Evolutionary conservation across 2,113 vertebrate species (phyloP).

Genomic region (Myrmecobius fasciatus): DNA sequence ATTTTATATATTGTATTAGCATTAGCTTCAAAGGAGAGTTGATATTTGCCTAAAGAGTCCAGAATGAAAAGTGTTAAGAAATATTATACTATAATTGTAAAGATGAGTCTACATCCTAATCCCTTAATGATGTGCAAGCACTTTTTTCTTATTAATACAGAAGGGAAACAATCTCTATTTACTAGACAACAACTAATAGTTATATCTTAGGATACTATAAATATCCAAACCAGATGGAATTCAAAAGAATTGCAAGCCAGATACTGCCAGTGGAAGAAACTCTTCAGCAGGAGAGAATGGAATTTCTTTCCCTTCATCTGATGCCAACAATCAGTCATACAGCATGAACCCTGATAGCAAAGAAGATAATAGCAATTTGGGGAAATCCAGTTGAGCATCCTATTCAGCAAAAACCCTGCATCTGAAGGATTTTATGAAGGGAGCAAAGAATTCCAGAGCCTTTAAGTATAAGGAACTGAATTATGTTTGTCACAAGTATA

Average conservation of each 20-base stretch:
- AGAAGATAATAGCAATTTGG: not conserved
- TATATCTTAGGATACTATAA: not conserved
- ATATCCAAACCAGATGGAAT: not conserved
- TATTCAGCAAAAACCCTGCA: not conserved
- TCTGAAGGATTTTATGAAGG: not conserved
- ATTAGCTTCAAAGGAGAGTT: not conserved
- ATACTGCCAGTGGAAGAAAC: not conserved
- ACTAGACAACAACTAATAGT: not conserved
- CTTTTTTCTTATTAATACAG: not conserved
- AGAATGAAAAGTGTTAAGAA: not conserved
- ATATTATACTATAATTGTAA: not conserved
- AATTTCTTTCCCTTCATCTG: not conserved
- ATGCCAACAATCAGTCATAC: not conserved
- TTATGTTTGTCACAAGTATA: not conserved
- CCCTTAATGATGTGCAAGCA: not conserved
- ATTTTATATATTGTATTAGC: not conserved
- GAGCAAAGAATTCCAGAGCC: not conserved
- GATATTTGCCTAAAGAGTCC: not conserved
- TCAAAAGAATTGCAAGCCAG: not conserved
- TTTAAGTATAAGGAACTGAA: not conserved
- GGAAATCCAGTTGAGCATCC: not conserved
- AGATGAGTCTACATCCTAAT: too few species aligned
- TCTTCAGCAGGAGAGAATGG: not conserved
- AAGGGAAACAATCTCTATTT: not conserved
- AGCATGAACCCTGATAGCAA: not conserved